A percentile compares a stretch with the other conserved stretches of the same genome.
Conservation (phyloP, 2,797 vertebrate genomes). For the Streptopelia turtur region DNA sequence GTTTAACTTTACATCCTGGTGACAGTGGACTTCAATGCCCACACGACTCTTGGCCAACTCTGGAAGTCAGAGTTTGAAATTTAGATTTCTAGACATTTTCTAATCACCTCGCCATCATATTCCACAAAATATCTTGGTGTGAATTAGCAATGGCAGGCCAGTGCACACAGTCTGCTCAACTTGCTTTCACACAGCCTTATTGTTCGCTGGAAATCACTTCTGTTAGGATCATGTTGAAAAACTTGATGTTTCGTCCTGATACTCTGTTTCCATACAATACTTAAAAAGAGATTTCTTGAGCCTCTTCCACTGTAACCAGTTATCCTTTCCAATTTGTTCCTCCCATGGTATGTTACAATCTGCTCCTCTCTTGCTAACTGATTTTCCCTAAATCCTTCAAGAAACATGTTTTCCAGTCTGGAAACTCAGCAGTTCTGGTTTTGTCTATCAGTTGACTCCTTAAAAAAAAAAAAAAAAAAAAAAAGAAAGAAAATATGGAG, state of each 20-base stretch:
- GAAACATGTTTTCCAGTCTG: not conserved
- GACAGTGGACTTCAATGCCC: not conserved
- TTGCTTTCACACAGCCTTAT: not conserved
- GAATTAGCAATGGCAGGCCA: not conserved
- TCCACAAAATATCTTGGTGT: not conserved
- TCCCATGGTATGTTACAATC: not conserved
- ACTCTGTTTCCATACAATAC: not conserved
- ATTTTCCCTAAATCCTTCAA: not conserved
- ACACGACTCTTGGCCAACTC: not conserved
- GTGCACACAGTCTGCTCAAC: not conserved
- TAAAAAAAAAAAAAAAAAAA: too few species aligned
- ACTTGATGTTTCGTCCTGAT: not conserved
- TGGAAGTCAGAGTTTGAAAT: not conserved
- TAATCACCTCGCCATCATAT: not conserved
- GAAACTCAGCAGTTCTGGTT: not conserved
- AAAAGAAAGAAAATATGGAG: not conserved
- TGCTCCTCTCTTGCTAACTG: not conserved
- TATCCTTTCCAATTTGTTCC: not conserved
- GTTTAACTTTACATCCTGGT: accelerated
- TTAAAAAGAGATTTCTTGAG: not conserved
- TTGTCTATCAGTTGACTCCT: not conserved
- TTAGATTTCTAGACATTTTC: not conserved
- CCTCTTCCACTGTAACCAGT: not conserved
- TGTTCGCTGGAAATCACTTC: not conserved
- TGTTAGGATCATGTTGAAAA: not conserved